Base-by-base conservation (phyloP, 2,797 vertebrate genomes). In the Cheirogaleus major region DNA sequence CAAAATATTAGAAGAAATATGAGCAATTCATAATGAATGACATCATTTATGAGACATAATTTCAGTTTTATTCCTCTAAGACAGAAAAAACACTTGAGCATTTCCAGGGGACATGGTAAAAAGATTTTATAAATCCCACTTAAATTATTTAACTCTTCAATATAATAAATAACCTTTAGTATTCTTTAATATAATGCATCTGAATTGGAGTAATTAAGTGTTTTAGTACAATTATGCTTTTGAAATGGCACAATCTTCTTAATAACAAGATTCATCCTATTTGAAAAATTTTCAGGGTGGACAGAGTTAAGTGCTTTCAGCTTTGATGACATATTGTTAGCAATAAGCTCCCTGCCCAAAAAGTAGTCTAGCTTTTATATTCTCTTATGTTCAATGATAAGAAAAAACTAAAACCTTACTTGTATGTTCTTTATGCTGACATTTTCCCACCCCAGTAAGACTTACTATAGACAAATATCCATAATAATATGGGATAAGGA, bases 1-100 rank as follows among this genome's bases (percentile, higher is more conserved):
- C 73, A 59, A 97, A 86, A 83, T 80, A 86, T 70, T 96, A 30
- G 13, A 96, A 92, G 27, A 91, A 76, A 85, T 52, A 4, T 4
- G 45, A 85, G 4, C 17, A 86, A 67, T 83, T 89, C 35, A 78
- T 76, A 91, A 73, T 69, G 32, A 15, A 89, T 93, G 17, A 38
- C 12, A 50, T 61, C 5, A 75, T 30, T 91, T 78, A 80, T 32
- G 63, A 75, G 73, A 82, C 14, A 59, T 30, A 86, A 27, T 79
- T 83, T 63, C 2, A 73, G 32, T 45, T 70, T 65, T 32, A 70
- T 63, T 87, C 10, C 9, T 92, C 9, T 59, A 76, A 41, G 69
- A 35, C 14, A 76, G 22, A 23, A 86, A 23, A 86, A 55, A 78
- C 45, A 32, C 5, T 57, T 69, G 5, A 48, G 6, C 5, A 79